Base-by-base conservation (phyloP, 1,140 invertebrate genomes). In the Zaprionus kolodkinae region DNA sequence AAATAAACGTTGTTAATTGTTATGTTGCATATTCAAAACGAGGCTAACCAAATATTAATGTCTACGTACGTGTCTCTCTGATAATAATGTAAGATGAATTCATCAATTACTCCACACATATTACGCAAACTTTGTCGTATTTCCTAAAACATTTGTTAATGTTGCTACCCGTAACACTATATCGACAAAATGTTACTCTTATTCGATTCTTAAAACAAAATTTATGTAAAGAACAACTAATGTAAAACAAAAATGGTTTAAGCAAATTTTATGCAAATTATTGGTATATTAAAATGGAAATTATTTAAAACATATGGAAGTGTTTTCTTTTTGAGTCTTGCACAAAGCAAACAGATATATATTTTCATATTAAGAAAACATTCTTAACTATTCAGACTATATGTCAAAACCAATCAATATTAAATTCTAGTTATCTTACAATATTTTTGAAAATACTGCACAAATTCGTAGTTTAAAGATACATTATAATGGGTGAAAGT, bases 71-170 rank as follows among this genome's bases (percentile, higher is more conserved):
- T 61, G 57, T 61, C 36, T 72, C 62, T 55, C 25, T 70, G 27
- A 30, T 30, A 64, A 40, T 27, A 71, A 38, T 48, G 69, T 78
- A 76, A 55, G 48, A 73, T 74, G 13, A 7, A 30, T 86, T 79
- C 70, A 54, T 79, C 73, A 86, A 77, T 80, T 88, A 81, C 79
- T 79, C 62, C 72, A 75, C 27, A 30, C 27, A 30, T 56, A 30
- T 56, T 81, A 67, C 30, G 69, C 48, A 55, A 62, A 70, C 71
- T 87, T 65, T 87, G 83, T 83, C 78, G 73, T 78, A 87, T 84
- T 88, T 87, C 80, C 71, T 78, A 72, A 72, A 80, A 88, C 61
- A 87, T 88, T 83, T 88, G 84, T 87, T 72, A 88, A 79, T 87
- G 84, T 87, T 87, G 80, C 77, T 87, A 70, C 55, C 69, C 70